These are phyloP conservation scores for Prunella fulvescens DNA, from an alignment of 2,113 vertebrate genomes.

Conservation along the genomic window DNA sequence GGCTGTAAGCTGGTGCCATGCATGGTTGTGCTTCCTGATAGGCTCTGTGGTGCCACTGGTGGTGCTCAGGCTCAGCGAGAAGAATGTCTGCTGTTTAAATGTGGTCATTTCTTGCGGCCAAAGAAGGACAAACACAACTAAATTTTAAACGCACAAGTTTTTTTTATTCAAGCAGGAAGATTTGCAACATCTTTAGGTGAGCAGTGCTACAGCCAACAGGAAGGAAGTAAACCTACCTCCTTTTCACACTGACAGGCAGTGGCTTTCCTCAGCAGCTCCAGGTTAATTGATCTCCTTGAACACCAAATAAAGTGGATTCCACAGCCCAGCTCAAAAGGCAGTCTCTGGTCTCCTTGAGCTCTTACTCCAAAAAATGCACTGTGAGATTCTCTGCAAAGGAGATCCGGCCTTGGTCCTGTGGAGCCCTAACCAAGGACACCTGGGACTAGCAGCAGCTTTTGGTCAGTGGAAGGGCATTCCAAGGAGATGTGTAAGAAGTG, in stretches of 20 bases:
- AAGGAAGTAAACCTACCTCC: neutral
- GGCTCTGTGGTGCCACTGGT: neutral
- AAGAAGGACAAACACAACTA: neutral
- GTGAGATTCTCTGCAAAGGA: rapidly evolving
- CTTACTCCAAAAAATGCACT: neutral
- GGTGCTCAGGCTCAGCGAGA: neutral
- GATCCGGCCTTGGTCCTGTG: neutral
- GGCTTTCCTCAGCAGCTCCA: neutral
- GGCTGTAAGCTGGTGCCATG: neutral
- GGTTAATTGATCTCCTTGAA: neutral
- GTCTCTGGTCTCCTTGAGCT: neutral
- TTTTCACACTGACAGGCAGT: neutral
- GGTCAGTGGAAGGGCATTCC: neutral
- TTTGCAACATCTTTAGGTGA: neutral
- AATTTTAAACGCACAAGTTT: neutral
- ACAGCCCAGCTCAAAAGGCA: neutral
- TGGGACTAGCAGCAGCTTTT: neutral
- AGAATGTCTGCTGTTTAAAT: neutral
- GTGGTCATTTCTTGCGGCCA: neutral
- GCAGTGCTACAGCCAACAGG: neutral
- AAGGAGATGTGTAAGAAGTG: neutral
- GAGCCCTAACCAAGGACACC: neutral
- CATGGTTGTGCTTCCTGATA: neutral
- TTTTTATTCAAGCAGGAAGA: neutral
- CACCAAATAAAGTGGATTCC: neutral